Base-by-base conservation (phyloP, 2,797 vertebrate genomes). In the Aldrovandia affinis region DNA sequence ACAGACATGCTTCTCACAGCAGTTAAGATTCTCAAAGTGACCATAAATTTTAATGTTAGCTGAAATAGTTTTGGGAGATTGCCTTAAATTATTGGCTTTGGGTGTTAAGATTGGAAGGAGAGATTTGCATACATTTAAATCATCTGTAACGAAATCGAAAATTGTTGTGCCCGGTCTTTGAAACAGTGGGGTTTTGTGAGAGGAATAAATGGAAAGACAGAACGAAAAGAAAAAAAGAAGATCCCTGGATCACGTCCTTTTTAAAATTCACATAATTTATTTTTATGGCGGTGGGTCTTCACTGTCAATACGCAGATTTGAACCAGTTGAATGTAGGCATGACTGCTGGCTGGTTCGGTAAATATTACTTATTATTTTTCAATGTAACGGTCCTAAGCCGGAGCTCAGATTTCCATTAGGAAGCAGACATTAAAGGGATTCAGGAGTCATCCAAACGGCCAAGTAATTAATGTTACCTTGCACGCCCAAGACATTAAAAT, bases 401-500 rank as follows among this genome's bases (percentile, higher is more conserved):
- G 92, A 94, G 97, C 93, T 96, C 97, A 95, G 94, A 96, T 97
- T 97, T 98, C 97, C 97, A 97, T 97, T 97, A 96, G 94, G 96
- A 95, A 89, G 95, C 96, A 97, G 97, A 97, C 96, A 97, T 97
- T 95, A 97, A 97, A 96, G 96, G 95, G 97, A 98, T 97, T 97
- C 96, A 95, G 96, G 95, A 96, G 96, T 96, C 96, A 95, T 96
- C 96, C 96, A 97, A 97, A 97, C 96, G 97, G 96, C 97, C 96
- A 96, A 96, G 97, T 98, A 99, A 99, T 99, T 99, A 99, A 98
- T 98, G 98, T 98, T 98, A 96, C 96, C 94, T 90, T 83, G 96
- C 97, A 98, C 97, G 96, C 95, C 97, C 97, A 97, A 97, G 96
- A 98, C 97, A 98, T 99, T 98, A 99, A 96, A 97, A 99, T 99